These are phyloP conservation scores for Mormyrus hasselquistii DNA, from an alignment of 2,797 vertebrate genomes.

Conservation along the genomic window DNA sequence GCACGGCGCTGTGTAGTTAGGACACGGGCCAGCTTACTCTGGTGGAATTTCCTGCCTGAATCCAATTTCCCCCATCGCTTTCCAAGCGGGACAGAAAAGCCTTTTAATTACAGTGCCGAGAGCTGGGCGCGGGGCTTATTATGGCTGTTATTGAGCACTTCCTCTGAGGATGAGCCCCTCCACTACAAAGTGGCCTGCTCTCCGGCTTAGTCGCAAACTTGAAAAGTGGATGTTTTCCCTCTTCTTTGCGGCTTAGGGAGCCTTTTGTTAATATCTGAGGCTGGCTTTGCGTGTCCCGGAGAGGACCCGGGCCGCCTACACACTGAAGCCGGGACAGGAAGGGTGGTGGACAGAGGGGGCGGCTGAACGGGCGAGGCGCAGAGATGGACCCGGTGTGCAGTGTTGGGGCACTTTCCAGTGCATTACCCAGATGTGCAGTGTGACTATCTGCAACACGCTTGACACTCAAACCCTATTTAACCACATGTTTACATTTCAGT, in stretches of 20 bases:
- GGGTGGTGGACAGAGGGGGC: conserved; percentile 15
- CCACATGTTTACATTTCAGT: conserved; percentile 1
- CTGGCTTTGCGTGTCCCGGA: conserved; percentile 55
- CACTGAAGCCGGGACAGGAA: conserved; percentile 38
- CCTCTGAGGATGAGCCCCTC: conserved; percentile 69
- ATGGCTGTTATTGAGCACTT: conserved; percentile 85
- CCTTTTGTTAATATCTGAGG: conserved; percentile 51
- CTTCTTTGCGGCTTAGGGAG: conserved; percentile 24
- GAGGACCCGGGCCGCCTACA: conserved; percentile 44
- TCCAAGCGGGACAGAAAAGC: conserved; percentile 64
- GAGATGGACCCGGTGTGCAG: background rate
- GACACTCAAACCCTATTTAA: background rate
- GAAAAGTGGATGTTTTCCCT: conserved; percentile 56
- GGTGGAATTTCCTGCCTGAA: conserved; percentile 90
- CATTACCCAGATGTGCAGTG: background rate
- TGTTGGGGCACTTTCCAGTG: background rate
- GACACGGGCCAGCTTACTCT: conserved; percentile 73
- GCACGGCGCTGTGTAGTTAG: conserved; percentile 67
- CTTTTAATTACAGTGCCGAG: conserved; percentile 72
- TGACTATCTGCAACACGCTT: background rate
- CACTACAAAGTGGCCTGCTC: conserved; percentile 56
- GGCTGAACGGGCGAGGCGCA: background rate
- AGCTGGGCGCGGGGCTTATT: conserved; percentile 75
- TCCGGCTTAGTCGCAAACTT: conserved; percentile 53
- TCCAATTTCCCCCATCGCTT: conserved; percentile 56